Conservation (phyloP, 2,797 vertebrate genomes). For the Mus minutoides region DNA sequence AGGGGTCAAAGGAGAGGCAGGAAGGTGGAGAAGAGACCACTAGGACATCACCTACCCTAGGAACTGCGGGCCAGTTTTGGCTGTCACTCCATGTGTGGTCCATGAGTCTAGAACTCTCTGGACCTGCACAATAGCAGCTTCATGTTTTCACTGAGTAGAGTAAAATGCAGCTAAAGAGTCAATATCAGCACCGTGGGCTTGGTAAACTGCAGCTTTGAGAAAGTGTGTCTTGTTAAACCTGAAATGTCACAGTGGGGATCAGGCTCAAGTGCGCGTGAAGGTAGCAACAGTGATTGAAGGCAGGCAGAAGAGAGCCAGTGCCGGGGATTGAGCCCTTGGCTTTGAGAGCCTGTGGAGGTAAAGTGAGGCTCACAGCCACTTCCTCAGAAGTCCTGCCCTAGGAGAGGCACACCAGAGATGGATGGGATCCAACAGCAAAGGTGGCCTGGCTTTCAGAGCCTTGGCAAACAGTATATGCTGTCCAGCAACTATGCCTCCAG, state of each 20-base stretch:
- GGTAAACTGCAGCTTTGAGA: neutral
- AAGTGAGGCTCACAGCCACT: neutral
- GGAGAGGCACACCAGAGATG: neutral
- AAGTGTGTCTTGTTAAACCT: neutral
- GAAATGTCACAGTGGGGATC: neutral
- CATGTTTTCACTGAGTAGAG: neutral
- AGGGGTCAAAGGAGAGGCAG: neutral
- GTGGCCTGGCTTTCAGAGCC: neutral
- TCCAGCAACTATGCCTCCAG: neutral
- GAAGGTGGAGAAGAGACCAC: neutral
- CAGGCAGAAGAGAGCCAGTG: neutral
- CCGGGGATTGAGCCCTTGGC: neutral
- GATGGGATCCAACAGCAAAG: no score
- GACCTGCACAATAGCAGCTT: neutral
- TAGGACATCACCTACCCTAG: no score
- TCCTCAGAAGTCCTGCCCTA: no score
- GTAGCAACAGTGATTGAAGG: neutral
- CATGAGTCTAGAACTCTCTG: neutral
- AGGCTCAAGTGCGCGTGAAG: neutral
- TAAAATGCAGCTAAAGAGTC: neutral
- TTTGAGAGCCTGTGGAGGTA: neutral
- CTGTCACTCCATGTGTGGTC: neutral
- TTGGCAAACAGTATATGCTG: neutral
- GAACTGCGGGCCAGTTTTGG: neutral
- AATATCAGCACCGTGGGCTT: neutral